Evolutionary conservation across 2,797 vertebrate species (phyloP).

Genomic region (Sylvilagus floridanus): DNA sequence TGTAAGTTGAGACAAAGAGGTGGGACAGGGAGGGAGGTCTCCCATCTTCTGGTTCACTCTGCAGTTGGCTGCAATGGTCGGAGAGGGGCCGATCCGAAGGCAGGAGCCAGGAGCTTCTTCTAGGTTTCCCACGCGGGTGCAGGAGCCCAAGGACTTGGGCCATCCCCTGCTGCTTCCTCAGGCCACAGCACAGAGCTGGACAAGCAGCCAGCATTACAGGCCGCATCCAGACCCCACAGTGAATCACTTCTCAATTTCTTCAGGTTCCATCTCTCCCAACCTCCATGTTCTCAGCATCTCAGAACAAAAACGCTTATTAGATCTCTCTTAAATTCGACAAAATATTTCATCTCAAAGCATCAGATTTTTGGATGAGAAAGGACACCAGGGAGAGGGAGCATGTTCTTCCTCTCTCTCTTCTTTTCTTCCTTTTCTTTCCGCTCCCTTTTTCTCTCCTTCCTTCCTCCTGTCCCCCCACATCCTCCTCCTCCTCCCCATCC

Average conservation of each 20-base stretch:
- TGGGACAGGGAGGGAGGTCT: too few species aligned
- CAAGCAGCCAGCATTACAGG: too few species aligned
- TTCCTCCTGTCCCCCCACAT: rapidly evolving
- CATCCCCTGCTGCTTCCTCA: too few species aligned
- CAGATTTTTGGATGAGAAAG: neutral
- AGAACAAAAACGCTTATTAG: neutral
- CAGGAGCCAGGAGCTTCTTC: too few species aligned
- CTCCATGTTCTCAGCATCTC: neutral
- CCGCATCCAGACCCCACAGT: neutral
- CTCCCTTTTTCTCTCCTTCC: rapidly evolving
- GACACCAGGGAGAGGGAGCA: neutral
- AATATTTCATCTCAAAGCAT: constrained; percentile 26
- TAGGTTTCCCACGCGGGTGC: too few species aligned
- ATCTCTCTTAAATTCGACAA: neutral
- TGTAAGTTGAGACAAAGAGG: neutral
- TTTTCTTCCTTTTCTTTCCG: too few species aligned
- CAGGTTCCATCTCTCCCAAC: neutral
- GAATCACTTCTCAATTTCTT: neutral
- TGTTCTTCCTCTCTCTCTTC: neutral
- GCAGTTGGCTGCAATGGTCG: too few species aligned
- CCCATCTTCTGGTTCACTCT: too few species aligned
- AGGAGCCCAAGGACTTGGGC: too few species aligned
- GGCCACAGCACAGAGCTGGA: too few species aligned
- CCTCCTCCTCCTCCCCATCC: rapidly evolving
- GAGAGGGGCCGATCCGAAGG: too few species aligned